Conservation (phyloP, 2,113 vertebrate species). For the Lophotis ruficrista region DNA sequence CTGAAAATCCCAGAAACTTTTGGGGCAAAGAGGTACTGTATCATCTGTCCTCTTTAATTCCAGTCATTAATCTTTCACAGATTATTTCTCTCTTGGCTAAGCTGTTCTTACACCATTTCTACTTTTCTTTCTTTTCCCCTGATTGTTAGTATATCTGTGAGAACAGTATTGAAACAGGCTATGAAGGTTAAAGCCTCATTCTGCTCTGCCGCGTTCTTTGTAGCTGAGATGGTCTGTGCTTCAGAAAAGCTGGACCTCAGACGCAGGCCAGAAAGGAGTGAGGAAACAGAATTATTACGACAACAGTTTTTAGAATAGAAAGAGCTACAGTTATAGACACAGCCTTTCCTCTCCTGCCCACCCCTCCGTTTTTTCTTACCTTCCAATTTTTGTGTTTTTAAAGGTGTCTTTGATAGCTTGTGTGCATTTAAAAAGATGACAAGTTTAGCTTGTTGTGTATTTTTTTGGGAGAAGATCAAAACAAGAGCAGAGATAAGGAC, state of each 20-base stretch:
- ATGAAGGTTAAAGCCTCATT: neutral
- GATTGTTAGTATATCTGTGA: neutral
- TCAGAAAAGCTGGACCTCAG: neutral
- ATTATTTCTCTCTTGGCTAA: neutral
- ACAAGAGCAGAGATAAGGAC: neutral
- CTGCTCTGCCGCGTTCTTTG: neutral
- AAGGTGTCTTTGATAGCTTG: neutral
- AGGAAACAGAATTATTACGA: neutral
- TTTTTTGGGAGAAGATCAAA: neutral
- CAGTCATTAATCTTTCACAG: neutral
- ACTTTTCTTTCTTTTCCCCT: fast-evolving
- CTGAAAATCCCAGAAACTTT: neutral
- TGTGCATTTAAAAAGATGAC: neutral
- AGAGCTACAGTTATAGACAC: neutral
- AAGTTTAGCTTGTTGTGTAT: neutral
- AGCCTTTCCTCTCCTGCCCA: neutral
- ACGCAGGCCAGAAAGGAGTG: neutral
- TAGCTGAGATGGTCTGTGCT: neutral
- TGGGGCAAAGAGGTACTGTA: neutral
- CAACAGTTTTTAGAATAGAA: neutral
- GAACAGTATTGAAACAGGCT: neutral
- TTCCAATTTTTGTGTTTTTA: neutral
- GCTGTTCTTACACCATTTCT: neutral
- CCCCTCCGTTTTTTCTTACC: fast-evolving
- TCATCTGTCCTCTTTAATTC: neutral